Percentiles rank a stretch among this genome's conserved stretches.
Conservation (phyloP, 1,140 invertebrate species). For the Phymastichus coffea region DNA sequence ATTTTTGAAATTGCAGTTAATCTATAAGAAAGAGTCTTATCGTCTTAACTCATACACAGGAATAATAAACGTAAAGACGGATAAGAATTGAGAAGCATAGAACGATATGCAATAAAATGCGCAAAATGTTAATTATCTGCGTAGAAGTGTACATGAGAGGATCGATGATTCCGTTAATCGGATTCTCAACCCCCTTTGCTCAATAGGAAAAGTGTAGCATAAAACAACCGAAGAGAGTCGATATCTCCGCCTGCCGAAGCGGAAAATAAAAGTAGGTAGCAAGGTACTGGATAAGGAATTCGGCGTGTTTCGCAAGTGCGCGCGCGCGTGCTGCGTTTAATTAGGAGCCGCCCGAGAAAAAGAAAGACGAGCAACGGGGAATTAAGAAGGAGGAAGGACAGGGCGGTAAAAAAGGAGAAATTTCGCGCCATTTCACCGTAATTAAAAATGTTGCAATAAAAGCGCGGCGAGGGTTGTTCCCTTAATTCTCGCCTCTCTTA, state of each 20-base stretch:
- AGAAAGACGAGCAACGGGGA: constrained; percentile 15
- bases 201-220: background rate
- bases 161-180: constrained; percentile 21
- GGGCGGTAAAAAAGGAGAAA: constrained; percentile 38
- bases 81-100: too few relatives aligned
- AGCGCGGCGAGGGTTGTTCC: constrained; percentile 38
- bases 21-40: too few relatives aligned
- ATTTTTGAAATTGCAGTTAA: too few relatives aligned
- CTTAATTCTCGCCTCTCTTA: constrained; percentile 33
- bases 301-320: constrained; percentile 11
- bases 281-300: constrained; percentile 9
- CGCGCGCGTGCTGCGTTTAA: constrained; percentile 19
- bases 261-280: constrained; percentile 17
- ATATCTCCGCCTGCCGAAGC: constrained; percentile 3
- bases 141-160: too few relatives aligned
- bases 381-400: constrained; percentile 15
- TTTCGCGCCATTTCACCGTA: constrained; percentile 46
- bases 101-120: too few relatives aligned
- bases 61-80: too few relatives aligned
- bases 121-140: too few relatives aligned
- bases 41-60: too few relatives aligned
- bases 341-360: constrained; percentile 17
- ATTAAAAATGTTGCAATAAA: constrained; percentile 48
- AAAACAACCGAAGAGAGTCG: background rate
- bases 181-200: background rate